Evolutionary conservation across 2,113 vertebrate genomes (phyloP).

Genomic region (Grammomys surdaster): DNA sequence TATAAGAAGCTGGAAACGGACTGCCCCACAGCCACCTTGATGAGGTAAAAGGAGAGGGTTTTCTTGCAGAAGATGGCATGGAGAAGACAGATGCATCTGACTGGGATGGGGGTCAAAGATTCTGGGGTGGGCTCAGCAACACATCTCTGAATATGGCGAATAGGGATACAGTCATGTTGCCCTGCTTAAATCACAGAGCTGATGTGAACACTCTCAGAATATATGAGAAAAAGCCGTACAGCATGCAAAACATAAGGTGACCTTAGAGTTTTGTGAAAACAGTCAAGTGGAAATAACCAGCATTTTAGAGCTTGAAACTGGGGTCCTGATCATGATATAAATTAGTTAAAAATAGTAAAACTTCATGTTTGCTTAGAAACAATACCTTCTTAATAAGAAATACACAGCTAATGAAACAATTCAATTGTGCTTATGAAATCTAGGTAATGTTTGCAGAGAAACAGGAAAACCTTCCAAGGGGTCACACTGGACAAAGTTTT

Average conservation of each 20-base stretch:
- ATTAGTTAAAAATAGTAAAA: constrained; percentile 30
- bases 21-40: constrained; percentile 61
- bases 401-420: constrained; percentile 6
- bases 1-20: constrained; percentile 83
- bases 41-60: constrained; percentile 82
- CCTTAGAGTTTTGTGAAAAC: background rate
- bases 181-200: background rate
- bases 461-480: background rate
- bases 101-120: background rate
- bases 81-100: background rate
- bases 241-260: background rate
- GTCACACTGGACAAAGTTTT: background rate
- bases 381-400: background rate
- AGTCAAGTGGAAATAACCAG: background rate
- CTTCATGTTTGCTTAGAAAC: constrained; percentile 1
- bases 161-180: background rate
- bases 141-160: background rate
- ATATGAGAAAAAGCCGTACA: background rate
- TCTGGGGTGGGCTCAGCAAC: background rate
- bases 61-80: background rate
- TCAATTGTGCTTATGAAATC: background rate
- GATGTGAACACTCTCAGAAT: background rate
- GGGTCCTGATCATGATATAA: background rate
- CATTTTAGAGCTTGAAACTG: background rate
- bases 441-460: constrained; percentile 25